Percentiles rank a stretch among this genome's conserved stretches.
Conservation (phyloP, 30 jellyfish, hydroid and myxozoan species). For the Nemopilema nomurai region DNA sequence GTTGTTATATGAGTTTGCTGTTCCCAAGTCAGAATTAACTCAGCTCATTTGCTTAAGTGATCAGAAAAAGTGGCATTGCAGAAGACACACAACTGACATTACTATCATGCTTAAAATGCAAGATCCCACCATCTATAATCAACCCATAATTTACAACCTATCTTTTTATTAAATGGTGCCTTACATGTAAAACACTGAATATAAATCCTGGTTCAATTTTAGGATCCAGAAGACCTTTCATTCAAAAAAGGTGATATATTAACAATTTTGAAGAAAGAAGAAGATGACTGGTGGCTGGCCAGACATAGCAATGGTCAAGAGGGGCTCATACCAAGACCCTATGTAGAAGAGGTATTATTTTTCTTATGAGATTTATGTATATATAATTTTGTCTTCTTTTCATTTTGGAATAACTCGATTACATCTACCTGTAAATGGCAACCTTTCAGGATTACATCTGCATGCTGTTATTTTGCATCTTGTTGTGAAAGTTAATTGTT, state of each 20-base stretch:
- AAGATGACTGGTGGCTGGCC: conserved; percentile 98
- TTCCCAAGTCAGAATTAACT: too few species aligned
- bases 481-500: too few species aligned
- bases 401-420: not conserved
- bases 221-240: conserved; percentile 97
- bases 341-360: conserved; percentile 80
- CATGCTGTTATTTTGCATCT: too few species aligned
- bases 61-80: too few species aligned
- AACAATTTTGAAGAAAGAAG: conserved; percentile 81
- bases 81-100: too few species aligned
- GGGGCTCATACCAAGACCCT: conserved; percentile 95
- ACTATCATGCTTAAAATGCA: too few species aligned
- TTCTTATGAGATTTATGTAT: not conserved
- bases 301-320: conserved; percentile 91
- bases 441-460: too few species aligned
- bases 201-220: not conserved
- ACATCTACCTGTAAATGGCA: not conserved
- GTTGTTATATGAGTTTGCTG: too few species aligned
- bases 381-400: too few species aligned
- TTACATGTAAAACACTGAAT: not conserved
- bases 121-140: too few species aligned
- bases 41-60: too few species aligned
- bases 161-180: not conserved
- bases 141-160: too few species aligned
- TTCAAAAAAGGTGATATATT: conserved; percentile 91